Percentiles rank a stretch among this genome's conserved stretches.
phyloP scores from a whole-genome alignment of 1,140 invertebrate genomes.

The Camponotus pennsylvanicus region DNA sequence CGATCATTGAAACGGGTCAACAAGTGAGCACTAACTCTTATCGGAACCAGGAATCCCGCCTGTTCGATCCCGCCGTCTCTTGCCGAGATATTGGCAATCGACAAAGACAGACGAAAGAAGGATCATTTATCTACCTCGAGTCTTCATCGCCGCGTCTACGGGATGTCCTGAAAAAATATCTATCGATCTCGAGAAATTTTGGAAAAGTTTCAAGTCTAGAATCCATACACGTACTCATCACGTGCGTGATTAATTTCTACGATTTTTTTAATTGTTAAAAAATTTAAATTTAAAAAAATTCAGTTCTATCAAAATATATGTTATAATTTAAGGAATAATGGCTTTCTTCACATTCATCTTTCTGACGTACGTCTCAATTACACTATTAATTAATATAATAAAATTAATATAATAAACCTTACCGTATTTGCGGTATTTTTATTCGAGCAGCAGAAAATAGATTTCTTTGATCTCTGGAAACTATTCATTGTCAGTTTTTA shows the following conservation, averaged over 20 bases:
- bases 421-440: conserved; percentile 40
- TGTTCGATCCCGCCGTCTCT: conserved; percentile 76
- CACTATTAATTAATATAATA: neutral
- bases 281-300: neutral
- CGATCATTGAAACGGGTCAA: conserved; percentile 80
- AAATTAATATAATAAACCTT: neutral
- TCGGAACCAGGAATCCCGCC: conserved; percentile 75
- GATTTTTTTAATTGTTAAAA: neutral
- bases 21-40: conserved; percentile 83
- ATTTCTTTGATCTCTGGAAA: conserved; percentile 63
- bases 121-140: conserved; percentile 35
- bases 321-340: neutral
- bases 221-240: neutral
- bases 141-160: conserved; percentile 31
- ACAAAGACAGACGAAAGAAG: conserved; percentile 57
- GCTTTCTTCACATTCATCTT: neutral
- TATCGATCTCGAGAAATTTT: neutral
- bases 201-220: neutral
- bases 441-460: conserved; percentile 48
- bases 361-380: neutral
- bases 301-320: neutral
- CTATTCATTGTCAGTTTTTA: conserved; percentile 54
- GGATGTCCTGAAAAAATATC: conserved; percentile 25
- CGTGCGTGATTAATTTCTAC: neutral
- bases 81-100: conserved; percentile 80